A percentile compares a stretch with the other conserved stretches of the same genome.
Evolutionary conservation across 64 coral and sea anemone genomes (phyloP).

Genomic region (Anthopleura sola): DNA sequence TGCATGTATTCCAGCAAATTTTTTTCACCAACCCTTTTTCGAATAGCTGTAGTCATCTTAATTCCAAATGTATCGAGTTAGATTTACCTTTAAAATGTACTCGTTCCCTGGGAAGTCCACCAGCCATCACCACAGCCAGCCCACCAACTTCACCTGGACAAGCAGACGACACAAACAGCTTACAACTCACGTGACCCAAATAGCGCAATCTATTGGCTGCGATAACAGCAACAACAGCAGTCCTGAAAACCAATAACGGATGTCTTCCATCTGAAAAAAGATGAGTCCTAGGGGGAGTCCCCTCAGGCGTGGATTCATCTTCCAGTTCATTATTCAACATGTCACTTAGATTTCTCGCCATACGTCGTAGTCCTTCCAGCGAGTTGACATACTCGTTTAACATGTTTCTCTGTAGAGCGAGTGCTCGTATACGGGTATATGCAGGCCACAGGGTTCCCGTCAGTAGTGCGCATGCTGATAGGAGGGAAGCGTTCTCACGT

Average conservation of each 20-base stretch:
- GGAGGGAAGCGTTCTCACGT: slow-evolving; percentile 54
- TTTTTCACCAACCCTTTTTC: not conserved
- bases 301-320: slow-evolving; percentile 39
- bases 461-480: slow-evolving; percentile 80
- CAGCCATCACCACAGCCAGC: slow-evolving; percentile 62
- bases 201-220: slow-evolving; percentile 78
- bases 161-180: slow-evolving; percentile 59
- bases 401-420: slow-evolving; percentile 70
- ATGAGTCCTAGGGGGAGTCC: not conserved
- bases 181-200: slow-evolving; percentile 65
- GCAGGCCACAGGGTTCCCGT: slow-evolving; percentile 91
- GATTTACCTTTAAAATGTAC: slow-evolving; percentile 61
- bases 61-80: no score
- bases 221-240: slow-evolving; percentile 76
- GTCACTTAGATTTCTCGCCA: slow-evolving; percentile 75
- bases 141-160: slow-evolving; percentile 85
- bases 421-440: slow-evolving; percentile 59
- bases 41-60: not conserved
- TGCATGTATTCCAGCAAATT: no score
- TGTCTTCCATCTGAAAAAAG: slow-evolving; percentile 46
- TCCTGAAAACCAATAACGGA: slow-evolving; percentile 78
- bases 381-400: slow-evolving; percentile 70
- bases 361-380: slow-evolving; percentile 54
- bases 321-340: slow-evolving; percentile 91
- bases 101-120: slow-evolving; percentile 25